Evolutionary conservation across 2,797 vertebrate genomes (phyloP).

Genomic region (Periophthalmus magnuspinnatus): DNA sequence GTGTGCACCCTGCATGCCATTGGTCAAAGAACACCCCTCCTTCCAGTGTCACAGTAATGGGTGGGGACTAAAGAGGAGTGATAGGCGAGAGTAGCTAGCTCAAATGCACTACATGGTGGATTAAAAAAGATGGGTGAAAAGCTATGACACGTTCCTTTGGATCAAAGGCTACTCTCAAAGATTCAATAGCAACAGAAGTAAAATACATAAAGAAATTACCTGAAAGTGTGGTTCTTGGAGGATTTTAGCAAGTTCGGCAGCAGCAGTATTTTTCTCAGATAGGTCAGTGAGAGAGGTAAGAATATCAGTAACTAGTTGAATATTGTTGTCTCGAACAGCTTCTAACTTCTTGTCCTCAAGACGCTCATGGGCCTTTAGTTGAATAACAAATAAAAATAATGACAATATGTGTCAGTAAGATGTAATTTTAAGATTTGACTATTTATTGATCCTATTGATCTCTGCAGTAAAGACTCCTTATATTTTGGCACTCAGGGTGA

Average conservation of each 20-base stretch:
- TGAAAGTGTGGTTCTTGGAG: constrained; percentile 95
- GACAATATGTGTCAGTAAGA: not conserved
- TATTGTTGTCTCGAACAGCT: constrained; percentile 91
- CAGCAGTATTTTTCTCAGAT: constrained; percentile 80
- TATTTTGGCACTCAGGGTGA: not conserved
- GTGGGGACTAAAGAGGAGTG: constrained; percentile 17
- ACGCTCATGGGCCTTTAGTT: constrained; percentile 89
- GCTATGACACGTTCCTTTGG: constrained; percentile 14
- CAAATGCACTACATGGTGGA: constrained; percentile 23
- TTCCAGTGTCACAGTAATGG: constrained; percentile 27
- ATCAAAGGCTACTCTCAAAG: not conserved
- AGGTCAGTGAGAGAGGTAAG: constrained; percentile 88
- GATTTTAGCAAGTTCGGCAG: constrained; percentile 87
- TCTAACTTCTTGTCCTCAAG: constrained; percentile 93
- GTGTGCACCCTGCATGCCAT: constrained; percentile 54
- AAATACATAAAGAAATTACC: constrained; percentile 68
- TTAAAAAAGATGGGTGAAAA: constrained; percentile 14
- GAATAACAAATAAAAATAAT: constrained; percentile 14
- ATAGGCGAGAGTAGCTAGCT: constrained; percentile 22
- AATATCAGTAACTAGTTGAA: constrained; percentile 93
- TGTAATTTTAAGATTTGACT: not conserved
- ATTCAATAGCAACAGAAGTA: not conserved
- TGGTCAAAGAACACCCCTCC: constrained; percentile 43
- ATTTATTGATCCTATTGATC: constrained; percentile 25
- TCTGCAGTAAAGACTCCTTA: not conserved